Evolutionary conservation across 1,140 invertebrate species (phyloP).

Genomic region (Acyrthosiphon pisum): DNA sequence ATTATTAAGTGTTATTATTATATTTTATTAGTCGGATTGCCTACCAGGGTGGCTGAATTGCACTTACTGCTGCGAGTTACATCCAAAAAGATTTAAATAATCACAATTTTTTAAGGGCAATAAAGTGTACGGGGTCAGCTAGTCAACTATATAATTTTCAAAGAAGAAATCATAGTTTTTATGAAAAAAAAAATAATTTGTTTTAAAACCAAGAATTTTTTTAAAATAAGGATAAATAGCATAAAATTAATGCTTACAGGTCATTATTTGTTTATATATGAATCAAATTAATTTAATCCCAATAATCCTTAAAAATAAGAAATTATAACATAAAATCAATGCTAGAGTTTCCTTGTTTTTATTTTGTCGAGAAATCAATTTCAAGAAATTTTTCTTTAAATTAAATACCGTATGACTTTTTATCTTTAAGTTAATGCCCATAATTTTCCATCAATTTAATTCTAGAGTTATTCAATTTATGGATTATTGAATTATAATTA

Average conservation of each 20-base stretch:
- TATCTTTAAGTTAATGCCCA: background rate
- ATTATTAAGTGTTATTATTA: too few species aligned
- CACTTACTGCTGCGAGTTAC: too few species aligned
- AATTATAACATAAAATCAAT: background rate
- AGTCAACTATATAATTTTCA: too few species aligned
- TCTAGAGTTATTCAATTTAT: background rate
- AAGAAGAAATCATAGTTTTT: too few species aligned
- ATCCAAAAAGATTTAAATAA: too few species aligned
- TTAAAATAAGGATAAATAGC: background rate
- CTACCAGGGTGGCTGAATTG: too few species aligned
- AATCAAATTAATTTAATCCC: background rate
- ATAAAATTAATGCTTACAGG: background rate
- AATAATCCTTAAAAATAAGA: slow-evolving; percentile 1
- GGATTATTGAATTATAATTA: background rate
- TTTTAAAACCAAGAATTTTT: background rate
- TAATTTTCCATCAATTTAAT: background rate
- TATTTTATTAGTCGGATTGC: too few species aligned
- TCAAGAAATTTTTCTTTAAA: background rate
- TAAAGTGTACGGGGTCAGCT: too few species aligned
- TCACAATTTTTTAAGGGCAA: too few species aligned
- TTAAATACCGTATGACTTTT: too few species aligned
- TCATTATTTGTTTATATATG: background rate
- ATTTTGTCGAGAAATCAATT: background rate
- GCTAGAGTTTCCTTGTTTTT: background rate
- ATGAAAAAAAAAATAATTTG: too few species aligned